Conservation (phyloP, 1,140 invertebrate species). For the Philotrypesis tridentata region DNA sequence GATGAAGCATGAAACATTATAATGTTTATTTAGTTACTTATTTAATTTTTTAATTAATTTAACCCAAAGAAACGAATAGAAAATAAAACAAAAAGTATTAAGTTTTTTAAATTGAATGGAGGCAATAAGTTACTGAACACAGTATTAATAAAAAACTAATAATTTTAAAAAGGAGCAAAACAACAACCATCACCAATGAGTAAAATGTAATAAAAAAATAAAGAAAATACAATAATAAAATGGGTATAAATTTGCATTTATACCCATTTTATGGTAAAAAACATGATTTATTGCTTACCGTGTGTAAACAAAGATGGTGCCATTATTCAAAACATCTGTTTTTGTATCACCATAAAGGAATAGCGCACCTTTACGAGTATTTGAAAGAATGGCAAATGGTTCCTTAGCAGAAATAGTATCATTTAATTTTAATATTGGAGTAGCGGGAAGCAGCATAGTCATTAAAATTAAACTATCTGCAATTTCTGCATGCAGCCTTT, state of each 20-base stretch:
- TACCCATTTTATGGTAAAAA: neutral
- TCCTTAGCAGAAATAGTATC: slow-evolving; percentile 67
- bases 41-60: slow-evolving; percentile 13
- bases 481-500: slow-evolving; percentile 65
- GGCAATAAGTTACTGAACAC: neutral
- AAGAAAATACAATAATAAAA: neutral
- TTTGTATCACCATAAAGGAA: slow-evolving; percentile 76
- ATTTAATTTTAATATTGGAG: slow-evolving; percentile 78
- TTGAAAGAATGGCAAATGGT: slow-evolving; percentile 59
- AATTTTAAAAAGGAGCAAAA: neutral
- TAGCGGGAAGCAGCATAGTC: slow-evolving; percentile 82
- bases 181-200: neutral
- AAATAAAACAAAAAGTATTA: neutral
- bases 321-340: slow-evolving; percentile 68
- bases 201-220: neutral
- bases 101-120: neutral
- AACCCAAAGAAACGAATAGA: neutral
- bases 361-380: slow-evolving; percentile 64
- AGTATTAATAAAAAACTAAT: neutral
- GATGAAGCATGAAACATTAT: slow-evolving; percentile 52
- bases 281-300: slow-evolving; percentile 72
- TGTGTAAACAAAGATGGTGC: slow-evolving; percentile 77
- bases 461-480: slow-evolving; percentile 78
- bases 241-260: too few species aligned
- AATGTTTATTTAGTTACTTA: slow-evolving; percentile 51